A percentile compares a stretch with the other conserved stretches of the same genome.
phyloP scores from a whole-genome alignment of 1,140 invertebrate genomes.

The Ectropis grisescens region DNA sequence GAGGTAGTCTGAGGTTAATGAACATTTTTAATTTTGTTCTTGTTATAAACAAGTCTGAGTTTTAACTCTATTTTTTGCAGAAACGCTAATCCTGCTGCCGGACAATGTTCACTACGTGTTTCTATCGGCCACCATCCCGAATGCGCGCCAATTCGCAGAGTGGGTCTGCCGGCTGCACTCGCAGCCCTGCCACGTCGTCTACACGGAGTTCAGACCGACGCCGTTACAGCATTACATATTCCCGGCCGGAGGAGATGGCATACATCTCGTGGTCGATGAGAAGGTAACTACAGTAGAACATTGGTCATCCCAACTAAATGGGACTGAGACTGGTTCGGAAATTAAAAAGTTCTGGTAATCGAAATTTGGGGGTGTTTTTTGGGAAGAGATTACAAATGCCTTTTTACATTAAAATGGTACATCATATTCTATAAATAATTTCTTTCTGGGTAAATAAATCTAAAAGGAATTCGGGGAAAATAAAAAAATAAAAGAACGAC shows the following conservation, averaged over 20 bases:
- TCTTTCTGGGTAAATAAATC: no score
- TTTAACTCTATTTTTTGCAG: no score
- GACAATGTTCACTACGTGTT: conserved; percentile 99
- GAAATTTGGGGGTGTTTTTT: no score
- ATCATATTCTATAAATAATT: no score
- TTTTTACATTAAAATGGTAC: no score
- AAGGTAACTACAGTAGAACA: conserved; percentile 71
- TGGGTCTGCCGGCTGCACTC: conserved; percentile 98
- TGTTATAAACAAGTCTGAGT: no score
- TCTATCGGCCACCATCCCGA: conserved; percentile 99
- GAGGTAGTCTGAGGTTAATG: no score
- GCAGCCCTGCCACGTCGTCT: conserved; percentile 98
- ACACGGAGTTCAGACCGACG: conserved; percentile 97
- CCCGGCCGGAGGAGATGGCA: conserved; percentile 92
- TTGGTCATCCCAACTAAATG: neutral
- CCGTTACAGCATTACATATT: conserved; percentile 99
- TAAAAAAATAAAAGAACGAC: no score
- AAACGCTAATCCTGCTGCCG: conserved; percentile 97
- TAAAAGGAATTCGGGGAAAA: no score
- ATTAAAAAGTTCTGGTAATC: neutral
- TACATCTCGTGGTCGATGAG: conserved; percentile 97
- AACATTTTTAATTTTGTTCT: no score
- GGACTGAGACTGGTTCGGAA: neutral
- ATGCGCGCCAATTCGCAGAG: conserved; percentile 97
- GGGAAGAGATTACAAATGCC: no score